Percentiles rank a stretch among this genome's conserved stretches.
Evolutionary conservation across 2,113 vertebrate genomes (phyloP).

Genomic region (Muntiacus muntjak): DNA sequence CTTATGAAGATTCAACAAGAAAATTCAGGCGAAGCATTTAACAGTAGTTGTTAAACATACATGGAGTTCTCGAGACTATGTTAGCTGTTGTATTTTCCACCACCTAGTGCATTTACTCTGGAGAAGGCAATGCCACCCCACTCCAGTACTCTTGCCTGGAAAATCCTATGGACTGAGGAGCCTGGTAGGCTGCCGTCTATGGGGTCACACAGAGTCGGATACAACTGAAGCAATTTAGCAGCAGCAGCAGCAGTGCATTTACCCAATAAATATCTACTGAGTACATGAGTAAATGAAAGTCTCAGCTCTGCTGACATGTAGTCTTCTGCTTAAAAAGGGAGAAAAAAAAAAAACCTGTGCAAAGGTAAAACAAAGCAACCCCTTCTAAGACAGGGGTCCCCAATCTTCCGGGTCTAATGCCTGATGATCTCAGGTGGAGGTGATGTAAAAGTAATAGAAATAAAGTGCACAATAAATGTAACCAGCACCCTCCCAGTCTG

Average conservation of each 20-base stretch:
- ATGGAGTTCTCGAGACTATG: neutral
- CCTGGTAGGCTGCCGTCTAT: no score
- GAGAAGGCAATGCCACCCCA: no score
- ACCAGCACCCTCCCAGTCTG: neutral
- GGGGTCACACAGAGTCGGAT: no score
- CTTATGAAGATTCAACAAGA: neutral
- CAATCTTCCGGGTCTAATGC: neutral
- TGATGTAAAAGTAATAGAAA: neutral
- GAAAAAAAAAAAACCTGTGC: neutral
- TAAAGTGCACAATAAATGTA: neutral
- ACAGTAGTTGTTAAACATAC: neutral
- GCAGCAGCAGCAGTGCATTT: neutral
- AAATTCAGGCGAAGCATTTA: neutral
- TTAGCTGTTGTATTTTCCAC: neutral
- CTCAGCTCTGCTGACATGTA: neutral
- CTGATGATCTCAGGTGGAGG: neutral
- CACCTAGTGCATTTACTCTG: neutral
- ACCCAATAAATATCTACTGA: neutral
- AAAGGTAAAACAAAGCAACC: neutral
- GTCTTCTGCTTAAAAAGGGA: neutral
- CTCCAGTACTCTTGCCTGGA: no score
- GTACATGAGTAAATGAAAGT: neutral
- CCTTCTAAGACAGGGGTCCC: neutral
- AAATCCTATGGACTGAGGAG: no score
- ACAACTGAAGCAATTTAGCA: no score